Evolutionary conservation across 2,888 invertebrate species (phyloP), one percentile per base, ranked within the genome.

Genomic region (Epinotia ramella): DNA sequence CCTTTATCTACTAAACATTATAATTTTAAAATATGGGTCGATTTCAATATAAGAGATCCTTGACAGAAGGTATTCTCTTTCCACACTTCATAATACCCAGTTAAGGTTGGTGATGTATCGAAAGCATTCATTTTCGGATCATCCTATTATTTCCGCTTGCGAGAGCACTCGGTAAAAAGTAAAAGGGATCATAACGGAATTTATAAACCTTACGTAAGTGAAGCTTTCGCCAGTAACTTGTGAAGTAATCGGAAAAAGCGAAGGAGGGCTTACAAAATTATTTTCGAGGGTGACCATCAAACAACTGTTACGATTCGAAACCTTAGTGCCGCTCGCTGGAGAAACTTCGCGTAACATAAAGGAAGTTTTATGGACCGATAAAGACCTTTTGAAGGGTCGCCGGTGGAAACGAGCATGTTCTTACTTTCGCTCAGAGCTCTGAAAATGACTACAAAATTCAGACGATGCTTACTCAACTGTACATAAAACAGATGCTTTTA

Each of bases 331-430:
- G 88, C 88, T 88, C 85, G 86, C 53, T 87, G 88, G 87, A 90
- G 87, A 90, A 91, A 91, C 85, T 91, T 90, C 86, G 86, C 85
- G 86, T 86, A 84, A 86, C 89, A 90, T 93, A 90, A 92, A 91
- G 89, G 84, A 92, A 91, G 90, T 92, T 93, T 92, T 94, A 92
- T 91, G 89, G 84, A 82, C 87, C 90, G 91, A 91, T 94, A 91
- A 92, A 93, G 90, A 89, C 90, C 89, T 89, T 91, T 91, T 89
- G 88, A 89, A 91, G 88, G 91, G 89, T 88, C 87, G 82, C 82
- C 85, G 84, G 84, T 85, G 84, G 86, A 85, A 84, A 83, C 82
- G 84, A 79, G 79, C 76, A 67, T 82, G 82, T 82, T 82, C 81
- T 81, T 83, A 80, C 80, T 82, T 82, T 82, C 79, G 80, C 80